These are phyloP conservation scores for Limnephilus rhombicus DNA, from an alignment of 2,888 invertebrate species.

Conservation along the genomic window DNA sequence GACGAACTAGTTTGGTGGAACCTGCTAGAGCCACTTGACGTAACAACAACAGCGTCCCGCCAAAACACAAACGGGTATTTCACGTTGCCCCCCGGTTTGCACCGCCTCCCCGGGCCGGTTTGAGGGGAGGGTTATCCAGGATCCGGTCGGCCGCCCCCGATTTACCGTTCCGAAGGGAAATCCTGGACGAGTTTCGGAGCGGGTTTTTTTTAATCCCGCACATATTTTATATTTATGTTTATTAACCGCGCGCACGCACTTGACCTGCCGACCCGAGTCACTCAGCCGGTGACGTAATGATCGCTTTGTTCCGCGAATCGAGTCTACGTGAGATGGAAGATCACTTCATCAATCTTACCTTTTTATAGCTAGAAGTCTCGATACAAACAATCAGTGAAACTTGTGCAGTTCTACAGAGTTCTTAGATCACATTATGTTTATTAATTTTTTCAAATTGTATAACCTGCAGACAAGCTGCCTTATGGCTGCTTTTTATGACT, in stretches of 20 bases:
- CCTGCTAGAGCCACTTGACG: constrained; percentile 40
- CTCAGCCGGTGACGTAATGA: constrained; percentile 16
- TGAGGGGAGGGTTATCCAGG: constrained; percentile 35
- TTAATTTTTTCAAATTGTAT: too few relatives aligned
- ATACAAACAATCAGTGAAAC: not conserved
- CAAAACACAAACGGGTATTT: constrained; percentile 53
- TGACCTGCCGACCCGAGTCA: constrained; percentile 46
- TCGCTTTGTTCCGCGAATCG: constrained; percentile 26
- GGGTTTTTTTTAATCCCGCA: constrained; percentile 28
- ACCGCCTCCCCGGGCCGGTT: not conserved
- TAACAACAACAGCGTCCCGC: constrained; percentile 41
- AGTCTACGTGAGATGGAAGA: not conserved
- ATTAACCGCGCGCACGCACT: constrained; percentile 26
- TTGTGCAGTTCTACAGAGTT: too few relatives aligned
- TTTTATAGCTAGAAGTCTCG: not conserved
- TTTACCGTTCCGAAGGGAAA: constrained; percentile 60
- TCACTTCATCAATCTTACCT: not conserved
- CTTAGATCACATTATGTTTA: too few relatives aligned
- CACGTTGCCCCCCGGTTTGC: constrained; percentile 8
- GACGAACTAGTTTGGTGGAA: constrained; percentile 49
- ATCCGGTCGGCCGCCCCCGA: constrained; percentile 39
- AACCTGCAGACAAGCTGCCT: too few relatives aligned
- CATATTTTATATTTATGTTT: not conserved
- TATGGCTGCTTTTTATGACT: too few relatives aligned
- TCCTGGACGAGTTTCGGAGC: constrained; percentile 42